Evolutionary conservation across 2,888 invertebrate species (phyloP).

Genomic region (Leptopilina syphax): DNA sequence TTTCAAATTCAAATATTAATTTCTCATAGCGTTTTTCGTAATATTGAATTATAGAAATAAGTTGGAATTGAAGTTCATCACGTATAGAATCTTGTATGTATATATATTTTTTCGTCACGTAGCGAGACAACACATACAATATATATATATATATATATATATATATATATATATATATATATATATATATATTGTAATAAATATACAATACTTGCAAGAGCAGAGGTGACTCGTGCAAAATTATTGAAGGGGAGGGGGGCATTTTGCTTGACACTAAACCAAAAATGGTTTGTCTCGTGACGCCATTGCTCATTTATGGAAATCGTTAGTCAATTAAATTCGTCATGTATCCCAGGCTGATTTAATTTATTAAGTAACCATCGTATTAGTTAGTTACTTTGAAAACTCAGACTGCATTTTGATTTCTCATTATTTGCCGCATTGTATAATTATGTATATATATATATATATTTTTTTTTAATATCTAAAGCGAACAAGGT

Average conservation of each 20-base stretch:
- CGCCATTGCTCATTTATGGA: slow-evolving; percentile 60
- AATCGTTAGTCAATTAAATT: slow-evolving; percentile 48
- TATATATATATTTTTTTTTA: slow-evolving; percentile 3
- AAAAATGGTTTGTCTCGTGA: slow-evolving; percentile 69
- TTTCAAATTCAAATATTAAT: no score
- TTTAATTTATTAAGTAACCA: slow-evolving; percentile 65
- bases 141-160: slow-evolving; percentile 23
- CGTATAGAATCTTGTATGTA: background rate
- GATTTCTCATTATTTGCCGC: slow-evolving; percentile 7
- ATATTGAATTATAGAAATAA: no score
- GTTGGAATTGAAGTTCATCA: background rate
- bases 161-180: background rate
- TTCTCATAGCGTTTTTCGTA: no score
- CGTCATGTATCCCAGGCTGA: slow-evolving; percentile 59
- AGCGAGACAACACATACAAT: slow-evolving; percentile 10
- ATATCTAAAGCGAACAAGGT: slow-evolving; percentile 32
- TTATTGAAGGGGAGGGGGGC: background rate
- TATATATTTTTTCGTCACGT: slow-evolving; percentile 19
- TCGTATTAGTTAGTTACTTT: slow-evolving; percentile 54
- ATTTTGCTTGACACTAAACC: slow-evolving; percentile 61
- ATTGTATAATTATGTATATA: background rate
- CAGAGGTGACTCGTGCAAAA: slow-evolving; percentile 48
- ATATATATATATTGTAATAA: no score
- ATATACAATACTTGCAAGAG: background rate
- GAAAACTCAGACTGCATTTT: slow-evolving; percentile 28